A percentile compares a stretch with the other conserved stretches of the same genome.
Conservation (phyloP, 2,888 invertebrate genomes). For the Drosophila kuntzei region DNA sequence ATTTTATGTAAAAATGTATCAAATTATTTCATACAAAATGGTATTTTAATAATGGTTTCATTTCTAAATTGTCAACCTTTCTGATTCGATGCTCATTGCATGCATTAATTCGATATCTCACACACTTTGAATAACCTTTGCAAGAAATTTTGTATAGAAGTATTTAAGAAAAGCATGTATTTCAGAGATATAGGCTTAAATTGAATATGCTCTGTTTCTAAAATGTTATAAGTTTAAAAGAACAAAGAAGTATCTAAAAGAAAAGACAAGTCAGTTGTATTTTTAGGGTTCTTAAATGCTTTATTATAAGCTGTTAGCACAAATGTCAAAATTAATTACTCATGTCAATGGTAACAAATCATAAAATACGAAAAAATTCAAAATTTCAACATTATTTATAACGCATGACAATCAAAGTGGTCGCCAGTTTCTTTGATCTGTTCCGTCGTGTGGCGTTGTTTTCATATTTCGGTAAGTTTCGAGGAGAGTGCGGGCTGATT, state of each 20-base stretch:
- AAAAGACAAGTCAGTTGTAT: not conserved
- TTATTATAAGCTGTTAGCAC: constrained; percentile 76
- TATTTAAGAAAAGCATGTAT: no score
- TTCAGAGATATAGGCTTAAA: not conserved
- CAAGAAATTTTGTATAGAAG: no score
- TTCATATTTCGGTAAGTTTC: not conserved
- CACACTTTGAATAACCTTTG: no score
- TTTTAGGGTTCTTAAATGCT: constrained; percentile 50
- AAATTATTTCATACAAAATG: not conserved
- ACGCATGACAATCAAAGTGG: constrained; percentile 67
- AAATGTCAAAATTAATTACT: constrained; percentile 79
- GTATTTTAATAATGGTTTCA: not conserved
- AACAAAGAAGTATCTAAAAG: not conserved
- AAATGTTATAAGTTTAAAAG: not conserved
- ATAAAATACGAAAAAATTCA: constrained; percentile 55
- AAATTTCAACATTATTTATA: constrained; percentile 73
- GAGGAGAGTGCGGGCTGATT: not conserved
- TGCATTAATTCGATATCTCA: no score
- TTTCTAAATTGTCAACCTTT: no score
- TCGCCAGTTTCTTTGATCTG: constrained; percentile 68
- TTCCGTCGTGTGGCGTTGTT: constrained; percentile 68
- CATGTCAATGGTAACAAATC: constrained; percentile 75
- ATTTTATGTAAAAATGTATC: not conserved
- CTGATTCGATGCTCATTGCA: no score
- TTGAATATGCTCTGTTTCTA: not conserved